phyloP scores from a whole-genome alignment of 2,888 invertebrate genomes.

The Salticus scenicus region DNA sequence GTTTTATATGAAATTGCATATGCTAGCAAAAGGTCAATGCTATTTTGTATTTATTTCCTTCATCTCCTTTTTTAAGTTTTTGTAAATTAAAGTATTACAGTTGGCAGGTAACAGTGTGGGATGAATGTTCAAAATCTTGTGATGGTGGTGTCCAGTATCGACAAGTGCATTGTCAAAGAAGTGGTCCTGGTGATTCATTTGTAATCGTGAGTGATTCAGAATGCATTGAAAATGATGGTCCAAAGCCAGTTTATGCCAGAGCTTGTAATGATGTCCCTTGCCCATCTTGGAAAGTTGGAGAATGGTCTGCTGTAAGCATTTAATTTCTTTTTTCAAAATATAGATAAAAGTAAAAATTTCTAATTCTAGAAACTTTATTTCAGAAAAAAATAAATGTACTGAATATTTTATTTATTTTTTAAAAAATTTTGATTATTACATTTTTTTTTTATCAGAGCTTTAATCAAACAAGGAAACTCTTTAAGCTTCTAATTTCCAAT shows the following conservation, averaged over 20 bases:
- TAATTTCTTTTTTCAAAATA: not conserved
- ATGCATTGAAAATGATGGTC: slow-evolving; percentile 82
- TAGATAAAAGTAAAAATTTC: no score
- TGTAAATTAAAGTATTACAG: slow-evolving; percentile 65
- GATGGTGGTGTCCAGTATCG: slow-evolving; percentile 81
- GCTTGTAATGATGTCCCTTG: slow-evolving; percentile 87
- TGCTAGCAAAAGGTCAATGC: no score
- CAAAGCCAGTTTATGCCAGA: slow-evolving; percentile 82
- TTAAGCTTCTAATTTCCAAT: no score
- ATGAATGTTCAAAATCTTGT: slow-evolving; percentile 87
- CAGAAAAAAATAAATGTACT: no score
- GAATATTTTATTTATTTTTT: no score
- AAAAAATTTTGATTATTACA: no score
- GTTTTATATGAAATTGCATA: no score
- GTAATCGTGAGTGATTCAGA: slow-evolving; percentile 85
- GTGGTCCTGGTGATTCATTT: slow-evolving; percentile 83
- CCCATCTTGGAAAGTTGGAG: slow-evolving; percentile 89
- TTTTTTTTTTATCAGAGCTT: no score
- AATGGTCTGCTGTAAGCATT: slow-evolving; percentile 82
- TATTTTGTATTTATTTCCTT: no score
- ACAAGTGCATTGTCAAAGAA: slow-evolving; percentile 85
- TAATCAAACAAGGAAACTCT: no score
- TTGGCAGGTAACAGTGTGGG: slow-evolving; percentile 88
- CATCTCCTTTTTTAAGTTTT: no score
- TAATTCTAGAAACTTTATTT: no score